A percentile compares a stretch with the other conserved stretches of the same genome.
These are phyloP conservation scores for Rachycentron canadum DNA, from an alignment of 2,797 vertebrate genomes.

Conservation along the genomic window DNA sequence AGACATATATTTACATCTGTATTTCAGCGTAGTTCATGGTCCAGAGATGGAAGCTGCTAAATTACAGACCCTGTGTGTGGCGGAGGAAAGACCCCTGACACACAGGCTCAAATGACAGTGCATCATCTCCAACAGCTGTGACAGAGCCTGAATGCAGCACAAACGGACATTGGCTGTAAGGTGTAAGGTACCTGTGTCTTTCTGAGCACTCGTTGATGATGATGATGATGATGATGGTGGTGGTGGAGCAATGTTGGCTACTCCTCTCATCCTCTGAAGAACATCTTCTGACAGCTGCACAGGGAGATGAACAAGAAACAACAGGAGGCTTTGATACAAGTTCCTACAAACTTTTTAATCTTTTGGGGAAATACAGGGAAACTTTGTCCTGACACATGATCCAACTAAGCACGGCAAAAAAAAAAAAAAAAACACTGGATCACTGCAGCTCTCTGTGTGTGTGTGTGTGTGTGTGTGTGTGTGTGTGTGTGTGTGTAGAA, in stretches of 20 bases:
- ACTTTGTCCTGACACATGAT: constrained; percentile 1
- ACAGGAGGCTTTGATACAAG: not conserved
- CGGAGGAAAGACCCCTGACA: too few relatives aligned
- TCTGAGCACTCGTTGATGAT: constrained; percentile 55
- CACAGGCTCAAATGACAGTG: not conserved
- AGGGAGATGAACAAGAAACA: not conserved
- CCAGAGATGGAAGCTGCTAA: too few relatives aligned
- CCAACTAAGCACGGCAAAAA: not conserved
- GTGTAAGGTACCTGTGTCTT: constrained; percentile 65
- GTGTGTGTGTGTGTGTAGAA: too few relatives aligned
- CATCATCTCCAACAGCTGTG: not conserved
- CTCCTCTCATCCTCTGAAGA: constrained; percentile 91
- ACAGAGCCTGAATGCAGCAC: not conserved
- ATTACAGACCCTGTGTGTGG: too few relatives aligned
- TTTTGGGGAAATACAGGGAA: not conserved
- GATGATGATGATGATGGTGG: constrained; percentile 44
- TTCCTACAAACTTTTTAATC: constrained; percentile 6
- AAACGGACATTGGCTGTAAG: not conserved
- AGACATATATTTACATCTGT: too few relatives aligned
- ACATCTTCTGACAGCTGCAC: constrained; percentile 92
- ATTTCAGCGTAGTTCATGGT: too few relatives aligned
- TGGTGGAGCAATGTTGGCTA: constrained; percentile 75
- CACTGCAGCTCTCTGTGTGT: not conserved
- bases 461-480: constrained; percentile 2
- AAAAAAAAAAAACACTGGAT: not conserved